Percentiles rank a stretch among this genome's conserved stretches.
Conservation (phyloP, 2,113 vertebrate species). For the Crotalus helleri region DNA sequence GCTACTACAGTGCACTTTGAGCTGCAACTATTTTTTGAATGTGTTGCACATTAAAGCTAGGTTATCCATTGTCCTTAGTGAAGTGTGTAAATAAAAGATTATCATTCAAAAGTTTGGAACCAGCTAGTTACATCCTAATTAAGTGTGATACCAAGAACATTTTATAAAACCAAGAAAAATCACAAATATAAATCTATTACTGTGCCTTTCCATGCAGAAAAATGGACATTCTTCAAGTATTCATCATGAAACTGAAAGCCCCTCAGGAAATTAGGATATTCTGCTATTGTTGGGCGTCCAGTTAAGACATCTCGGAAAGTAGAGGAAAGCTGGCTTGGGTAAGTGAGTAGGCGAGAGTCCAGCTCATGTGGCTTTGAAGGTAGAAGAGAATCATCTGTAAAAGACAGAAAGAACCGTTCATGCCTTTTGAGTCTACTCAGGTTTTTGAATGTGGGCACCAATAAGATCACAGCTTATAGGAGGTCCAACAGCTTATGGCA, state of each 20-base stretch:
- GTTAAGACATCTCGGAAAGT: slow-evolving; percentile 69
- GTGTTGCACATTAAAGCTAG: background rate
- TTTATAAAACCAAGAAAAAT: background rate
- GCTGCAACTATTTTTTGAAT: background rate
- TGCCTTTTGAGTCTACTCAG: background rate
- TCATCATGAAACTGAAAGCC: slow-evolving; percentile 74
- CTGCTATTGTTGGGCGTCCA: slow-evolving; percentile 60
- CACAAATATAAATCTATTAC: slow-evolving; percentile 38
- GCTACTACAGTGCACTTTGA: background rate
- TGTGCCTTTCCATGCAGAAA: slow-evolving; percentile 74
- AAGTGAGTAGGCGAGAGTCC: slow-evolving; percentile 38
- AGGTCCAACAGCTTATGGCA: background rate
- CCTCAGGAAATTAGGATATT: slow-evolving; percentile 71
- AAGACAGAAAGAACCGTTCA: slow-evolving; percentile 9
- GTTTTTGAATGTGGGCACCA: background rate
- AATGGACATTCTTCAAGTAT: slow-evolving; percentile 65
- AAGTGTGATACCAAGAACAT: background rate
- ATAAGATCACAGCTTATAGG: too few relatives aligned
- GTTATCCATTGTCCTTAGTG: background rate
- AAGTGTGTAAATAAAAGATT: background rate
- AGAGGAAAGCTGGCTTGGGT: slow-evolving; percentile 29
- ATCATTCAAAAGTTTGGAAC: background rate
- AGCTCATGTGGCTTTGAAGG: slow-evolving; percentile 51
- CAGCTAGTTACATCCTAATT: background rate
- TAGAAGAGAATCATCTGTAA: slow-evolving; percentile 56